phyloP scores from a whole-genome alignment of 2,888 invertebrate genomes.

The Acrocera orbiculus region DNA sequence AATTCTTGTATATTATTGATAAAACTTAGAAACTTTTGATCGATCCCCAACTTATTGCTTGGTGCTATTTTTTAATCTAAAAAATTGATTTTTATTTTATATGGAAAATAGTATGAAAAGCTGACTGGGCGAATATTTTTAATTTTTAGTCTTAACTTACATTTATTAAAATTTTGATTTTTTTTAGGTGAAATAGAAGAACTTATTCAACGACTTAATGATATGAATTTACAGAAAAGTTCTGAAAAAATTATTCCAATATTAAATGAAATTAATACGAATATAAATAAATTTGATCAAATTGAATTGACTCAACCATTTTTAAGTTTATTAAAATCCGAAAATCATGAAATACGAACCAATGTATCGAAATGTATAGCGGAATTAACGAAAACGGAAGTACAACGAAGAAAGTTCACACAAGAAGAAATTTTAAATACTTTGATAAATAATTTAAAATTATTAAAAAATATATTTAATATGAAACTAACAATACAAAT shows the following conservation, averaged over 20 bases:
- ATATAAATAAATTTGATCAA: slow-evolving; percentile 27
- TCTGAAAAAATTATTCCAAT: slow-evolving; percentile 17
- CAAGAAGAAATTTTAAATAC: slow-evolving; percentile 39
- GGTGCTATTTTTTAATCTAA: too few relatives aligned
- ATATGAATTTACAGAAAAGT: slow-evolving; percentile 21
- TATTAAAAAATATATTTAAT: slow-evolving; percentile 15
- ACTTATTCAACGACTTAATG: slow-evolving; percentile 25
- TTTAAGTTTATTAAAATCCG: slow-evolving; percentile 21
- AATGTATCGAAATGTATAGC: slow-evolving; percentile 55
- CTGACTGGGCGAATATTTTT: too few relatives aligned
- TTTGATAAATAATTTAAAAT: slow-evolving; percentile 28
- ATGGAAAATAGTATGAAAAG: too few relatives aligned
- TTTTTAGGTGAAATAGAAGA: slow-evolving; percentile 27
- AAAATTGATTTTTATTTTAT: too few relatives aligned
- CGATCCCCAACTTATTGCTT: too few relatives aligned
- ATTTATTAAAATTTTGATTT: too few relatives aligned
- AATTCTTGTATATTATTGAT: too few relatives aligned
- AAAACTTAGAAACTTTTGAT: too few relatives aligned
- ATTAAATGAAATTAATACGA: slow-evolving; percentile 18
- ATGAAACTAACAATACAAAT: slow-evolving; percentile 49
- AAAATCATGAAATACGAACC: slow-evolving; percentile 33
- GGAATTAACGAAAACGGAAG: slow-evolving; percentile 62
- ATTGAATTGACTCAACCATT: slow-evolving; percentile 27
- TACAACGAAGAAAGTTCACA: slow-evolving; percentile 53
- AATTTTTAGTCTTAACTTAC: too few relatives aligned